Evolutionary conservation across 53 echinoderm and acorn worm species (phyloP).

Genomic region (Apostichopus leukothele): DNA sequence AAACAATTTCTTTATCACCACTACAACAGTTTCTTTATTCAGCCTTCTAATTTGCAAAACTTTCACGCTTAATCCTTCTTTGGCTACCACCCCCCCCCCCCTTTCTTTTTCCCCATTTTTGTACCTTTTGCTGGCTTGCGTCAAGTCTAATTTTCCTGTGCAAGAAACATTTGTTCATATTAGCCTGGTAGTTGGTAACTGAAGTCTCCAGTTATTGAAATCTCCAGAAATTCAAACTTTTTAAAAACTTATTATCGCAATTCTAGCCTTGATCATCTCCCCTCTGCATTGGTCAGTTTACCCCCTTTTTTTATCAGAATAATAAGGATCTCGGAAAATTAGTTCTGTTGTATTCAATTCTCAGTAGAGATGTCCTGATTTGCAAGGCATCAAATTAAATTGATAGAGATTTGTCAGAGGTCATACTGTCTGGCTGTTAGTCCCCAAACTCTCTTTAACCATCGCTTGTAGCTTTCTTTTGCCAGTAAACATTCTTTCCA

Average conservation of each 20-base stretch:
- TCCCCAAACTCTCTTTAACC: constrained; percentile 10
- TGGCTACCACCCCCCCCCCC: not conserved
- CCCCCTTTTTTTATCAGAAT: not conserved
- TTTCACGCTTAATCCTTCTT: not conserved
- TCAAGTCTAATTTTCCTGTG: not conserved
- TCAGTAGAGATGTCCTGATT: constrained; percentile 13
- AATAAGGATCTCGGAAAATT: not conserved
- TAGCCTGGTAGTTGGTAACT: too few relatives aligned
- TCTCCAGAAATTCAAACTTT: too few relatives aligned
- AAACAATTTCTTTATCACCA: too few relatives aligned
- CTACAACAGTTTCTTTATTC: too few relatives aligned
- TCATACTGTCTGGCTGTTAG: not conserved
- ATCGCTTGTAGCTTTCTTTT: not conserved
- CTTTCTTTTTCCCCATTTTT: not conserved
- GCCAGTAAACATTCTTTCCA: constrained; percentile 17
- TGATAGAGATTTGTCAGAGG: constrained; percentile 26
- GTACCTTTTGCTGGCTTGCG: not conserved
- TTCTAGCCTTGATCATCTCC: not conserved
- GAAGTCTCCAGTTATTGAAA: too few relatives aligned
- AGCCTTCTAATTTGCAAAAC: too few relatives aligned
- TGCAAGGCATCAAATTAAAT: constrained; percentile 10
- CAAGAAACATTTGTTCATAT: not conserved
- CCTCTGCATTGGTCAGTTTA: not conserved
- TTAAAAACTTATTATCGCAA: not conserved
- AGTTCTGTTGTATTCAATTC: constrained; percentile 19